Conservation (phyloP, 2,888 invertebrate genomes). For the Cheilosia variabilis region DNA sequence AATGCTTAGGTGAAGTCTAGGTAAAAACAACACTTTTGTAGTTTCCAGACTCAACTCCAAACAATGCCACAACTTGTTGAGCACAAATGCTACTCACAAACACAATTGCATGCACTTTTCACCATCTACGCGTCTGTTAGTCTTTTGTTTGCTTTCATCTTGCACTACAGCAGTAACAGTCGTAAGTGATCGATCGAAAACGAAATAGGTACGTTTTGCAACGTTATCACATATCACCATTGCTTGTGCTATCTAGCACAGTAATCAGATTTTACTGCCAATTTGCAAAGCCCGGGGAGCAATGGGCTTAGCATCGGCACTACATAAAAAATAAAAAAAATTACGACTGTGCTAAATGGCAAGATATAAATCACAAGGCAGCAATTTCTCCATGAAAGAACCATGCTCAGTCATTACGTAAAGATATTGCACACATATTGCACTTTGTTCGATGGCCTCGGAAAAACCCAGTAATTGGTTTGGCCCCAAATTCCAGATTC, state of each 20-base stretch:
- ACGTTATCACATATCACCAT: neutral
- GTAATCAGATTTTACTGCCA: too few species aligned
- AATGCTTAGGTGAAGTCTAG: too few species aligned
- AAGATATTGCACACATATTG: neutral
- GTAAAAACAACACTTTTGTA: too few species aligned
- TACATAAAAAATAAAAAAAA: neutral
- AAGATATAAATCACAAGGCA: neutral
- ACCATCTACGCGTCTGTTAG: neutral
- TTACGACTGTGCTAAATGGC: neutral
- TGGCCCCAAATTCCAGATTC: constrained; percentile 12
- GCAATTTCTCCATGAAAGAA: too few species aligned
- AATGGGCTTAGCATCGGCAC: neutral
- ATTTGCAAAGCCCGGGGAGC: too few species aligned
- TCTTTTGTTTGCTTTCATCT: neutral
- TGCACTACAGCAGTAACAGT: neutral
- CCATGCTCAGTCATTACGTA: neutral
- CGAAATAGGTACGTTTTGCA: constrained; percentile 1
- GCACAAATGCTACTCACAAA: neutral
- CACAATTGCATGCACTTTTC: neutral
- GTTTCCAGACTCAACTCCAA: too few species aligned
- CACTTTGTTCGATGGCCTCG: neutral
- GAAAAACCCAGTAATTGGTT: neutral
- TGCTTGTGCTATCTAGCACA: neutral
- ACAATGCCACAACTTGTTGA: too few species aligned
- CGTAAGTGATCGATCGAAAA: neutral